Base-by-base conservation (phyloP, 2,797 vertebrate species). In the Parauchenoglanis punctatus region DNA sequence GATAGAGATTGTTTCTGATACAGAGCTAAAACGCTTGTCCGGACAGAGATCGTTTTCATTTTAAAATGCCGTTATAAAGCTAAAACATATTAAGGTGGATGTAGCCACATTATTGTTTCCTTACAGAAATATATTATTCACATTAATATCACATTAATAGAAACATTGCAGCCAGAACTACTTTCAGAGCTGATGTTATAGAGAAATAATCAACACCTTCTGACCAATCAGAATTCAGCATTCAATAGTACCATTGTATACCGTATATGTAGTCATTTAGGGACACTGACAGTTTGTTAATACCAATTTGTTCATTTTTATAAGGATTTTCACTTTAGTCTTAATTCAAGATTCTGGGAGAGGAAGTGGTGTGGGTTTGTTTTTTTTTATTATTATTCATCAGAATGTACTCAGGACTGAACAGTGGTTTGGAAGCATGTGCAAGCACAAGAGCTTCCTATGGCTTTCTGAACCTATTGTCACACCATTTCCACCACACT, bases 401-500 rank as follows among this genome's bases (percentile, higher is more conserved):
- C 44, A 52, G 73, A 2, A 4, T 18, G 28, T 40, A 54, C 58
- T 54, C 7, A 72, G 35, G 35, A 46, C 20, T 23, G 6, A 49
- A 15, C 4, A 1, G 58, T 67, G 31, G 15, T 67, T n/a, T 87
- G 59, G 23, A 56, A 25, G 54, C 46, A n/a, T 11, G 25, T 76
- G 23, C 52, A 78, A 78, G 76, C 5, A 17, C 3, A 18, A 56
- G 40, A 18, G 25, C 4, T 72, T 81, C n/a, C 31, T 40, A 56
- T 40, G 70, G 58, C 54, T 73, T 85, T 63, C 25, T 54, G 40
- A 85, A 80, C 12, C 76, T 31, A 35, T 61, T 46, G 31, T n/a
- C 25, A 87, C 75, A 80, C 75, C 56, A 63, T 88, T 85, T 81
- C 76, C 65, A 54, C 83, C 59, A 81, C 44, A 40, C 25, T 80